These are phyloP conservation scores for Drosophila pectinifera DNA, from an alignment of 1,140 invertebrate genomes.

Conservation along the genomic window DNA sequence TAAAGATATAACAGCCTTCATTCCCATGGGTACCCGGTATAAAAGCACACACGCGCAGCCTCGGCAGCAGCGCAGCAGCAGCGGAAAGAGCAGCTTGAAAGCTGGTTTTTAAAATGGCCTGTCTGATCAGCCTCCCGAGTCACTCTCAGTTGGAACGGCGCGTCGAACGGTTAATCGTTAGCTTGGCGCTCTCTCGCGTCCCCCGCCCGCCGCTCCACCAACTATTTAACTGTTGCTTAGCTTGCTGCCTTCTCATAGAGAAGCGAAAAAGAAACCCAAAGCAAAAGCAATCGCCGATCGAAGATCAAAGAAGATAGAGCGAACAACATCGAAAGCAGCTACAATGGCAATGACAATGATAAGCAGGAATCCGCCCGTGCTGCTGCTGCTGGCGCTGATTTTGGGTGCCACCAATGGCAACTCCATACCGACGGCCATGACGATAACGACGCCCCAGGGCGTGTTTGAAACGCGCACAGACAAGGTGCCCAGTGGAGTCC, in stretches of 20 bases:
- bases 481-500: slow-evolving; percentile 28
- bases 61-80: slow-evolving; percentile 9
- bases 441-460: slow-evolving; percentile 67
- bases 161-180: slow-evolving; percentile 61
- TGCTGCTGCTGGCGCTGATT: slow-evolving; percentile 30
- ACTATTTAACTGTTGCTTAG: slow-evolving; percentile 57
- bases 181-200: slow-evolving; percentile 9
- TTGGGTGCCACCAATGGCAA: slow-evolving; percentile 46
- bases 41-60: slow-evolving; percentile 21
- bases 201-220: slow-evolving; percentile 7
- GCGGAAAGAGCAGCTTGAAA: slow-evolving; percentile 35
- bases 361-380: slow-evolving; percentile 36
- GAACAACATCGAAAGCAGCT: slow-evolving; percentile 4
- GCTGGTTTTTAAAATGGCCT: slow-evolving; percentile 76
- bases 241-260: slow-evolving; percentile 23
- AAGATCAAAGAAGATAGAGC: slow-evolving; percentile 25
- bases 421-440: slow-evolving; percentile 59
- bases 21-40: not conserved
- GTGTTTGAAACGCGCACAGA: slow-evolving; percentile 70
- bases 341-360: slow-evolving; percentile 49
- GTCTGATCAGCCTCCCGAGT: slow-evolving; percentile 49
- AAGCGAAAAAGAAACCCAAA: slow-evolving; percentile 36
- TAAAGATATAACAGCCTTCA: not conserved
- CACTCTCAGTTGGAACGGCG: slow-evolving; percentile 70
- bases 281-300: slow-evolving; percentile 29